These are phyloP conservation scores for Darevskia nairensis DNA, from an alignment of 2,797 vertebrate species.

Conservation along the genomic window DNA sequence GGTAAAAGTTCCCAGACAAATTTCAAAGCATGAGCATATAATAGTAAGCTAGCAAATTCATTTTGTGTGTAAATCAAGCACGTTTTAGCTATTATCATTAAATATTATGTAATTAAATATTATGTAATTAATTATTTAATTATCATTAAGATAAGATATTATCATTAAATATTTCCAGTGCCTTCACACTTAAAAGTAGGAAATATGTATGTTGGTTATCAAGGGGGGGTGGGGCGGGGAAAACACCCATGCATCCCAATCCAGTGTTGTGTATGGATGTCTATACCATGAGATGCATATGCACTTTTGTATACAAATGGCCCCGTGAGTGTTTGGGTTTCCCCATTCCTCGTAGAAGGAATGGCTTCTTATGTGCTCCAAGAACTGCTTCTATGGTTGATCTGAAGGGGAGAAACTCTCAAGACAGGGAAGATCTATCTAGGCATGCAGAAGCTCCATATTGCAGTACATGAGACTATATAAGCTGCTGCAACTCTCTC, in stretches of 20 bases:
- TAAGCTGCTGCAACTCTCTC: not conserved
- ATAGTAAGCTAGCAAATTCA: conserved; percentile 9
- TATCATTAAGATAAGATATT: conserved; percentile 5
- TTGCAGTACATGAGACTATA: not conserved
- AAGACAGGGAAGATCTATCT: not conserved
- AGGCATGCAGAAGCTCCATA: not conserved
- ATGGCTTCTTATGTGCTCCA: too few relatives aligned
- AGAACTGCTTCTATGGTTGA: not conserved
- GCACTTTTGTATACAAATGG: not conserved
- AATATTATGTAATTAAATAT: not conserved
- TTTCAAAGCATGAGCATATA: conserved; percentile 45
- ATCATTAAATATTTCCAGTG: not conserved
- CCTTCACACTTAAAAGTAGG: not conserved
- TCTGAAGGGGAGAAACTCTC: not conserved
- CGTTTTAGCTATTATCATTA: not conserved
- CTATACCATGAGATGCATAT: not conserved
- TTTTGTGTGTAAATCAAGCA: not conserved
- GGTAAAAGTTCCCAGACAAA: conserved; percentile 34
- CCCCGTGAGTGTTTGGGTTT: not conserved
- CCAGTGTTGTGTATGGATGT: not conserved
- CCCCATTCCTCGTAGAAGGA: not conserved
- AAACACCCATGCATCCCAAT: not conserved
- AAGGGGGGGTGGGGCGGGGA: too few relatives aligned
- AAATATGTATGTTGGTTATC: conserved; percentile 3
- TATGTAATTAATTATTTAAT: not conserved